Evolutionary conservation across 2,113 vertebrate species (phyloP), one percentile per base, ranked within the genome.

Genomic region (Barbus barbus): DNA sequence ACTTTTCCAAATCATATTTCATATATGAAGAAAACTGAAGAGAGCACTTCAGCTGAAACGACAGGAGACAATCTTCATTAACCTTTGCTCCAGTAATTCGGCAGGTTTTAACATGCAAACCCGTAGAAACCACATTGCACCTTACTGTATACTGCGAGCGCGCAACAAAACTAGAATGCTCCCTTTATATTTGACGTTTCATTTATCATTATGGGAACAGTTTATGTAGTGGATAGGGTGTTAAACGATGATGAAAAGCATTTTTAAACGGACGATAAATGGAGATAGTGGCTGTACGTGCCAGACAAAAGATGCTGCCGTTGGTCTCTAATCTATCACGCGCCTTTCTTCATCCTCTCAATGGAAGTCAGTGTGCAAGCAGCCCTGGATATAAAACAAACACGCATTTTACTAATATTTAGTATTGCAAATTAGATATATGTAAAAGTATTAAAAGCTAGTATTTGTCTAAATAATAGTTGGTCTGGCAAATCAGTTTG

Each of bases 281-380:
- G 22, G n/a, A 38, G 24, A 74, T 16, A 65, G 16, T 11, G 38
- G 31, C 31, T 56, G 51, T 63, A 87, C n/a, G 74, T 72, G 71
- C 26, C 85, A 91, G 91, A 94, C 93, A 94, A 94, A 94, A 94
- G 93, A 93, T 91, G 89, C 81, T 83, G 76, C 82, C 65, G 84
- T 85, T 85, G 84, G 83, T 83, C 11, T 67, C 38, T 41, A 41
- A 33, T 5, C 18, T 82, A 72, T 83, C 88, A 61, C 86, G 78
- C 86, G 78, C 84, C 84, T 85, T 77, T 86, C 36, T 61, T 36
- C 74, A 31, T 72, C 16, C 46, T 26, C 31, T 56, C 75, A 58
- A 9, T 22, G 65, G 2, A 65, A 65, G 1, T 33, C 28, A 77
- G 7, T 0, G 28, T 3, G 48, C 46, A 56, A 14, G 51, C 38